Conservation (phyloP, 2,797 vertebrate genomes). For the Petrocephalus sullivani region DNA sequence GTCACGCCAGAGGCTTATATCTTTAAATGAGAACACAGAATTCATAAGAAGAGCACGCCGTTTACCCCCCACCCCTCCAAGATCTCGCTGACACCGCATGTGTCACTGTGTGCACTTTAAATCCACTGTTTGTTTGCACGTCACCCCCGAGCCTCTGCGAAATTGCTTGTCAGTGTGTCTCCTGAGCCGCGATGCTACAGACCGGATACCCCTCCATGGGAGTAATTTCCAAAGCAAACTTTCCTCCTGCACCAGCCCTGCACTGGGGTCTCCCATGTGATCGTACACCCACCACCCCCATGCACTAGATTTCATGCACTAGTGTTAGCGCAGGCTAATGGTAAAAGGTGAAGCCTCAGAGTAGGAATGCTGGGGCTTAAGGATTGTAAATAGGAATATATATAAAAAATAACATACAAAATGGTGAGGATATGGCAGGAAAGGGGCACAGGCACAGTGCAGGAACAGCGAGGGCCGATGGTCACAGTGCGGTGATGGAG, state of each 20-base stretch:
- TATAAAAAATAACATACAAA: not conserved
- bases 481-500: not conserved
- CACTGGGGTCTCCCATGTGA: not conserved
- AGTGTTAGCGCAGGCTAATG: not conserved
- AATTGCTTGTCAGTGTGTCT: conserved; percentile 15
- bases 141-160: not conserved
- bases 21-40: conserved; percentile 15
- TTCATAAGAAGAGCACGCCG: not conserved
- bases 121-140: conserved; percentile 9
- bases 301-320: not conserved
- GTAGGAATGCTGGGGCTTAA: not conserved
- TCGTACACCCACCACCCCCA: not conserved
- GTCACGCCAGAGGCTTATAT: conserved; percentile 3
- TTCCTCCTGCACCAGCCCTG: not conserved
- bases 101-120: conserved; percentile 13
- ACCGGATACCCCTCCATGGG: not conserved
- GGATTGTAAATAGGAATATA: not conserved
- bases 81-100: conserved; percentile 15
- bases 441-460: not conserved
- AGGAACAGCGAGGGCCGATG: not conserved
- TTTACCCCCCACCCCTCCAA: not conserved
- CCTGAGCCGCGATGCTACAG: not conserved
- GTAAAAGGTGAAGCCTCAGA: not conserved
- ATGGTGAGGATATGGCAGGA: not conserved
- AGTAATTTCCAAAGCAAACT: conserved; percentile 6